Base-by-base conservation (phyloP, 2,888 invertebrate species). In the Bibio marci region DNA sequence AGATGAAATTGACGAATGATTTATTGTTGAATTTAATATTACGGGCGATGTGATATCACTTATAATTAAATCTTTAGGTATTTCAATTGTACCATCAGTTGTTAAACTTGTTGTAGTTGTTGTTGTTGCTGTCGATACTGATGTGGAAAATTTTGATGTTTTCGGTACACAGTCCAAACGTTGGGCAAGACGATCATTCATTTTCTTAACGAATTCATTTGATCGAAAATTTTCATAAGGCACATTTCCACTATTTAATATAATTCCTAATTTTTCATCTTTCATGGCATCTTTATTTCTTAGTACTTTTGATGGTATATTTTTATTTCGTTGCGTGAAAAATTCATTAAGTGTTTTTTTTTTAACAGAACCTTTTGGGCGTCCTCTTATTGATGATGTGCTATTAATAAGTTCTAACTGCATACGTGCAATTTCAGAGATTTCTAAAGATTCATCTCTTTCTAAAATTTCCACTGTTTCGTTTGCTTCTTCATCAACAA, bases 11-110 rank as follows among this genome's bases (percentile, higher is more conserved):
- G n/a, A n/a, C n/a, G n/a, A n/a, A n/a, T n/a, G 12, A 3, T 41
- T 43, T 15, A 34, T 37, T 13, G 22, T 25, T 27, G 30, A 14
- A 39, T 34, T 39, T 34, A 28, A 17, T 8, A 35, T 30, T 17
- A 39, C 3, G n/a, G 34, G 33, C 4, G 35, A 28, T 8, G 34
- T 27, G n/a, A 37, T 12, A n/a, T 35, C 36, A 1, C 38, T 38
- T 17, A 38, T 26, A n/a, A 43, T 43, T 7, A 43, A 15, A 26
- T 43, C 43, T 36, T 38, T 38, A 18, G 43, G 43, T 37, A 43
- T 43, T 34, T 43, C 43, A 30, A 41, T 43, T 13, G 36, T 27
- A 27, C 38, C 37, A n/a, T n/a, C n/a, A n/a, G n/a, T n/a, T n/a
- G n/a, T n/a, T n/a, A n/a, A n/a, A n/a, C n/a, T n/a, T 28, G 18